Percentiles rank a stretch among this genome's conserved stretches.
These are phyloP conservation scores for Acanthurus leucopareius DNA, from an alignment of 2,797 vertebrate species.

Conservation along the genomic window DNA sequence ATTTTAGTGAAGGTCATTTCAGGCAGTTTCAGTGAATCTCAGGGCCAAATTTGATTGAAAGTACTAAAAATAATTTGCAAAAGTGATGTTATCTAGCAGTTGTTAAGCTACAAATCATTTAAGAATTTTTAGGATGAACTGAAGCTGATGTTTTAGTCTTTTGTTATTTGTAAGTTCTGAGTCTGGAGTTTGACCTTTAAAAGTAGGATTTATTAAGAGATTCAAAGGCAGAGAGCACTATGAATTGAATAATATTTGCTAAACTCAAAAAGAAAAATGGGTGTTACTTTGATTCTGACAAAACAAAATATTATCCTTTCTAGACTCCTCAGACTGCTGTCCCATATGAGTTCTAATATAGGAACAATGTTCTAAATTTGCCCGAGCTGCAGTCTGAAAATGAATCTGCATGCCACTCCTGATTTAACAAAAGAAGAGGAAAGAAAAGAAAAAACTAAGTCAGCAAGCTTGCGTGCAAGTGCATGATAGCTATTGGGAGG, in stretches of 20 bases:
- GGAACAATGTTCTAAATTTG: conserved; percentile 8
- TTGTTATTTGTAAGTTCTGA: not conserved
- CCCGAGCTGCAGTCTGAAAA: conserved; percentile 18
- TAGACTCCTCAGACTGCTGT: not conserved
- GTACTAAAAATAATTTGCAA: not conserved
- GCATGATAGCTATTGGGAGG: conserved; percentile 24
- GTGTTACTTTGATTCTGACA: not conserved
- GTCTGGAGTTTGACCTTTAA: not conserved
- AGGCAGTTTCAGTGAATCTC: not conserved
- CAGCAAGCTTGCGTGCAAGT: conserved; percentile 4
- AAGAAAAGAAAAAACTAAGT: conserved; percentile 11
- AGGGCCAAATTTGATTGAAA: not conserved
- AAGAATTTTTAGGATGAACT: not conserved
- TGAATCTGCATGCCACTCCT: conserved; percentile 4
- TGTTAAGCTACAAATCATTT: not conserved
- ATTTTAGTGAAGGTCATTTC: not conserved
- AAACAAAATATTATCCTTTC: not conserved
- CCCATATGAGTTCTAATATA: not conserved
- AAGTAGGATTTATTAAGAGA: not conserved
- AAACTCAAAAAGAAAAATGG: not conserved
- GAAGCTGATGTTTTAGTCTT: not conserved
- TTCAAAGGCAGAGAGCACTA: not conserved
- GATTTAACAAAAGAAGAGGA: conserved; percentile 18
- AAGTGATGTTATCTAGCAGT: not conserved
- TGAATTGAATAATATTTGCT: not conserved